phyloP scores from a whole-genome alignment of 2,888 invertebrate species.

The Augochlorella aurata region DNA sequence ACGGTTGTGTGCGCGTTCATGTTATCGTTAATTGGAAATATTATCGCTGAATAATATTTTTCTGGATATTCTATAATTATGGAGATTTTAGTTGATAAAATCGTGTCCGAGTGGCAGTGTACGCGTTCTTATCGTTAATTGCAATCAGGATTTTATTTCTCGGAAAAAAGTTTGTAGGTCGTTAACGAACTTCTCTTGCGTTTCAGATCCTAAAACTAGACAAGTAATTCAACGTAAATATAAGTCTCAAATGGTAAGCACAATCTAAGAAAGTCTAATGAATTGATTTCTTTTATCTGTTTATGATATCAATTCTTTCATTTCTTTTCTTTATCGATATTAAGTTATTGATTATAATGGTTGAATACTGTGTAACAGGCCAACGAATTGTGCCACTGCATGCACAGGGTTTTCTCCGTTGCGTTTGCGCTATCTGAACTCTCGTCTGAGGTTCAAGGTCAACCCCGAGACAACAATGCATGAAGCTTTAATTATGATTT shows the following conservation, averaged over 20 bases:
- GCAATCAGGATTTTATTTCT: neutral
- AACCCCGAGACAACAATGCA: conserved; percentile 69
- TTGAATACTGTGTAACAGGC: conserved; percentile 84
- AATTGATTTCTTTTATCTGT: neutral
- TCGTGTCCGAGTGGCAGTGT: neutral
- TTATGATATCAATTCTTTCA: neutral
- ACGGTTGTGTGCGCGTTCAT: too few species aligned
- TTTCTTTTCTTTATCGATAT: conserved; percentile 9
- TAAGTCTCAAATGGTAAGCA: conserved; percentile 98
- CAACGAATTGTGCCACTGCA: conserved; percentile 88
- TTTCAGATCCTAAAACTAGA: conserved; percentile 98
- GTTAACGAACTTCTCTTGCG: conserved; percentile 58
- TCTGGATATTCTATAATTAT: neutral
- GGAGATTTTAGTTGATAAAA: neutral
- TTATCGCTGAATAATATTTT: neutral
- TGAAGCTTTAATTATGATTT: conserved; percentile 71
- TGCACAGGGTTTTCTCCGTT: conserved; percentile 91
- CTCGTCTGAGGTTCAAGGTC: conserved; percentile 72
- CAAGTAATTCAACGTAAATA: conserved; percentile 98
- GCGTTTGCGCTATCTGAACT: conserved; percentile 83
- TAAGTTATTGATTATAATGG: conserved; percentile 7
- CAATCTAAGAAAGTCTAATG: neutral
- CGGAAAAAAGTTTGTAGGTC: neutral
- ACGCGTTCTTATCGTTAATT: neutral
- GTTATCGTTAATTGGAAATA: too few species aligned